Evolutionary conservation across 2,113 vertebrate genomes (phyloP), one percentile per base, ranked within the genome.

Genomic region (Lucifuga dentata): DNA sequence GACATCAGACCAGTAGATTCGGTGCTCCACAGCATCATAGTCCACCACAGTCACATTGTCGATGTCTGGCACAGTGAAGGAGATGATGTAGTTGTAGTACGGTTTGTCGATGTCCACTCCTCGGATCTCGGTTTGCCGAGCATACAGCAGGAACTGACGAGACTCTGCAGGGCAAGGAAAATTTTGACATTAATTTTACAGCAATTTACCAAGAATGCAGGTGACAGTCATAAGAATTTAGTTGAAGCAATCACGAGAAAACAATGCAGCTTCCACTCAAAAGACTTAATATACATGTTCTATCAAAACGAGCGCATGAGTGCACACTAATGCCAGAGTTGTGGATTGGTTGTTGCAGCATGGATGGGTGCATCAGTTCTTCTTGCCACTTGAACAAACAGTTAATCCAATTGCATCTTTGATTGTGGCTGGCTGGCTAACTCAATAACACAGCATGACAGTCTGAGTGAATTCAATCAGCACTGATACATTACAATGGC

Each of bases 81-180:
- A 99, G 92, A 99, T 99, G 86, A 99, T 99, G 87, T 98, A 98
- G 90, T 98, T 99, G 92, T 98, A 99, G 88, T 99, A 98, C 0
- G 97, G 97, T 83, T 96, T 97, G 13, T 98, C 96, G 0, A 98
- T 93, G 88, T 98, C 97, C 88, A 99, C 97, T 0, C 97, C 97
- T 5, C 97, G 89, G 85, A 99, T 99, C 92, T 99, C 97, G 84
- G 97, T 99, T 93, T 99, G 97, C 21, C 97, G 95, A 0, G 97
- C 96, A 0, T 99, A 99, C 44, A 99, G 94, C 92, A 99, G 92
- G 92, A 99, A 99, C 92, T 97, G 95, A 80, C 95, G 95, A 19
- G 94, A 97, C 80, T 98, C 97, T 99, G 90, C 1, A 11, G 40
- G 57, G 17, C 6, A 6, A 43, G 32, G 19, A 11, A 74, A 10